Evolutionary conservation across 2,888 invertebrate species (phyloP).

Genomic region (Dryocosmus kuriphilus): DNA sequence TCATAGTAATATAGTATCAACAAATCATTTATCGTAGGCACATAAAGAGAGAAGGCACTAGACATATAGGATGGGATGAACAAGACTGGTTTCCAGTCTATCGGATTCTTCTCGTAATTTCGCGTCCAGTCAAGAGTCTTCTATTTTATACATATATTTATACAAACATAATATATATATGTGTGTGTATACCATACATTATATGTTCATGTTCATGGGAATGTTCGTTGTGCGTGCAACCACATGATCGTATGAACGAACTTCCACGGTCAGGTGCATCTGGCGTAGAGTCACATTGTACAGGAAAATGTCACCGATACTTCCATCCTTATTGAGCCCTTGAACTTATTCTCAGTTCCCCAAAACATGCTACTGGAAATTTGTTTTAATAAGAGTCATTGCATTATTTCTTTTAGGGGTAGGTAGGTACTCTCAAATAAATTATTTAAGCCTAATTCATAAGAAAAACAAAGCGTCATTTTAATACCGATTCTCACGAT

Average conservation of each 20-base stretch:
- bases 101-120: constrained; percentile 57
- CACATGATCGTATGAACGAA: constrained; percentile 58
- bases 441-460: too few species aligned
- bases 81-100: constrained; percentile 60
- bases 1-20: constrained; percentile 33
- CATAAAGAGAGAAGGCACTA: constrained; percentile 32
- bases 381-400: too few species aligned
- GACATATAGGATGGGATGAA: constrained; percentile 40
- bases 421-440: too few species aligned
- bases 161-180: constrained; percentile 34
- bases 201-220: constrained; percentile 63
- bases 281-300: constrained; percentile 44
- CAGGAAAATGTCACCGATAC: constrained; percentile 46
- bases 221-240: constrained; percentile 71
- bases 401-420: too few species aligned
- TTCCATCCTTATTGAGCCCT: constrained; percentile 14
- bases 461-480: too few species aligned
- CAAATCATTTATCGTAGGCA: constrained; percentile 21
- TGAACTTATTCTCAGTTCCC: background rate
- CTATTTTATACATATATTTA: constrained; percentile 43
- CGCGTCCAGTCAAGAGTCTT: constrained; percentile 54
- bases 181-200: constrained; percentile 57
- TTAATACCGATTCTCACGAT: background rate
- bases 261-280: constrained; percentile 37
- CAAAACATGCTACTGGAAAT: background rate